Evolutionary conservation across 30 jellyfish, hydroid and myxozoan genomes (phyloP).

Genomic region (Mastigias papua): DNA sequence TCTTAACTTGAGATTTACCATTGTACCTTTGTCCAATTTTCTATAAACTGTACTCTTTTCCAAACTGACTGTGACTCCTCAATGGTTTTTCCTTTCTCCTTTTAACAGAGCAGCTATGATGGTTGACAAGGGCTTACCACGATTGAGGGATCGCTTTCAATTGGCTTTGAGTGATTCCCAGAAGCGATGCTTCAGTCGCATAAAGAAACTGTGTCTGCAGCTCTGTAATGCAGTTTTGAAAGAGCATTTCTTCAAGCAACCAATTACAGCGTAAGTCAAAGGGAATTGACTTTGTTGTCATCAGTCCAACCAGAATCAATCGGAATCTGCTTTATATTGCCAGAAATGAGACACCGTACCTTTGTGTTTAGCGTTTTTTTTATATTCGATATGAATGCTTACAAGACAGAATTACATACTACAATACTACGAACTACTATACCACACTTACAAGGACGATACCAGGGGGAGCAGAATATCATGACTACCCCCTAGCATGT

Average conservation of each 20-base stretch:
- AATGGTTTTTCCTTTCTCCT: not conserved
- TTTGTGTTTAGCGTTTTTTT: no score
- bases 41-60: not conserved
- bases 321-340: no score
- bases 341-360: no score
- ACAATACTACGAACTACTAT: no score
- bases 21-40: not conserved
- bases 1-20: not conserved
- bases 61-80: not conserved
- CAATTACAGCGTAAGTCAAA: not conserved
- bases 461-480: no score
- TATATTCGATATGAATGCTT: no score
- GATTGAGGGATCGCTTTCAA: not conserved
- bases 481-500: no score
- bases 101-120: not conserved
- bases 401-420: no score
- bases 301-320: no score
- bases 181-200: not conserved
- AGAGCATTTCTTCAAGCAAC: constrained; percentile 13
- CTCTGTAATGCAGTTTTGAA: constrained; percentile 8
- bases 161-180: not conserved
- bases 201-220: constrained; percentile 22
- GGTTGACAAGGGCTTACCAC: constrained; percentile 25
- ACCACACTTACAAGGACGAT: no score
- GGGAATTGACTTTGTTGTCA: not conserved